Evolutionary conservation across 2,888 invertebrate genomes (phyloP).

Genomic region (Dasypogon diadema): DNA sequence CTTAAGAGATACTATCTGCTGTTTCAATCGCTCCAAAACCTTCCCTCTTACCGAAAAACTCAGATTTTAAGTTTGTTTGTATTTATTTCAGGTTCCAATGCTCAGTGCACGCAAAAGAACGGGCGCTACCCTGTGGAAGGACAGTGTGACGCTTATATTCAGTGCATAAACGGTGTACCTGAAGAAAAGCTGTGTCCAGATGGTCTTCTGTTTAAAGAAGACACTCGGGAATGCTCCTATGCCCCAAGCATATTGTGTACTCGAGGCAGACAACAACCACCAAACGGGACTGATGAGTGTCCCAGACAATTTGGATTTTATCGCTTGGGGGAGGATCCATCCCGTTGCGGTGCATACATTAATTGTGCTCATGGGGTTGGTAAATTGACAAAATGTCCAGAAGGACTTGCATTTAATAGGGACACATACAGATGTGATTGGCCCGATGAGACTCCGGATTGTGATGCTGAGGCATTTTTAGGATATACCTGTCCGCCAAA

Average conservation of each 20-base stretch:
- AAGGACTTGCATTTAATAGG: constrained; percentile 83
- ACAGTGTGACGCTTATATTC: constrained; percentile 81
- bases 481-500: constrained; percentile 83
- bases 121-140: constrained; percentile 76
- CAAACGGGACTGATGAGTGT: constrained; percentile 78
- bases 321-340: constrained; percentile 76
- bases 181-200: constrained; percentile 85
- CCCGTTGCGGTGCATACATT: constrained; percentile 82
- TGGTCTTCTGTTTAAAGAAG: constrained; percentile 83
- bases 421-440: constrained; percentile 85
- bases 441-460: constrained; percentile 85
- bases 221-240: constrained; percentile 82
- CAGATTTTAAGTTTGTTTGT: background rate
- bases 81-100: constrained; percentile 58
- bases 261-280: constrained; percentile 73
- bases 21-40: background rate
- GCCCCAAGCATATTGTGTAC: constrained; percentile 85
- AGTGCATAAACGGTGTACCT: constrained; percentile 78
- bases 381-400: constrained; percentile 81
- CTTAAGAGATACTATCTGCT: background rate
- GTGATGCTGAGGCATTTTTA: constrained; percentile 82
- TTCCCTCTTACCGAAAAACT: background rate
- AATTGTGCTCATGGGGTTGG: constrained; percentile 85
- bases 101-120: constrained; percentile 74
- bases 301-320: constrained; percentile 76